Conservation (phyloP, 2,113 vertebrate genomes). For the Alexandromys fortis region DNA sequence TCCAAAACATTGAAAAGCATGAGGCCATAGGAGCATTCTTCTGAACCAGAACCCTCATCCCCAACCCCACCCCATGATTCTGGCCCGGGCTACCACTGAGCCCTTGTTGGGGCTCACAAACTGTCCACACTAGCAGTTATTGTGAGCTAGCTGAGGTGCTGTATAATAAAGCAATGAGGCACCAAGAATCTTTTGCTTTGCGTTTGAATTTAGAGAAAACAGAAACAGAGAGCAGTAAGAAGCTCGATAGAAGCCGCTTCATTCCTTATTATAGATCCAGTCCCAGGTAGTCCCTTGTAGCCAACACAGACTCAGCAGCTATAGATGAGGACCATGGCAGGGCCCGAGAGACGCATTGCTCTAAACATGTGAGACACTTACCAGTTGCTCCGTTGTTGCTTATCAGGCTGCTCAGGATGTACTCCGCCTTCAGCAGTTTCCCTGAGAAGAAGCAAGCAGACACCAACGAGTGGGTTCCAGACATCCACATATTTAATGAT, state of each 20-base stretch:
- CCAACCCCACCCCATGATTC: not conserved
- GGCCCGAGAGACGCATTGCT: not conserved
- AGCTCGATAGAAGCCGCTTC: not conserved
- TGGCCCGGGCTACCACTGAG: not conserved
- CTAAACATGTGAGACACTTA: constrained; percentile 42
- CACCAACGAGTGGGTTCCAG: not conserved
- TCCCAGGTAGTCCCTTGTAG: too few relatives aligned
- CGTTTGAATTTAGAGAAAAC: not conserved
- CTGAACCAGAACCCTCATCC: not conserved
- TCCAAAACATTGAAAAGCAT: not conserved
- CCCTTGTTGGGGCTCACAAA: not conserved
- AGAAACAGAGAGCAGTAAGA: not conserved
- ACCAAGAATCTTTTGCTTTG: not conserved
- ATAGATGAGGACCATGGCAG: not conserved
- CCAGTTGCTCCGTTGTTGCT: constrained; percentile 91
- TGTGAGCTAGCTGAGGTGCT: not conserved
- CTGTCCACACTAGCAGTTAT: not conserved
- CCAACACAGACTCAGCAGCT: not conserved
- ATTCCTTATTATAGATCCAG: not conserved
- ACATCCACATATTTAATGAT: not conserved
- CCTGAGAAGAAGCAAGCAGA: constrained; percentile 85
- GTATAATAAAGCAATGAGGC: not conserved
- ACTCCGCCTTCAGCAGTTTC: constrained; percentile 95
- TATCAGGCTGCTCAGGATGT: constrained; percentile 94
- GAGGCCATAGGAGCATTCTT: not conserved